Percentiles rank a stretch among this genome's conserved stretches.
Conservation (phyloP, 2,113 vertebrate genomes). For the Sphaerodactylus townsendi region DNA sequence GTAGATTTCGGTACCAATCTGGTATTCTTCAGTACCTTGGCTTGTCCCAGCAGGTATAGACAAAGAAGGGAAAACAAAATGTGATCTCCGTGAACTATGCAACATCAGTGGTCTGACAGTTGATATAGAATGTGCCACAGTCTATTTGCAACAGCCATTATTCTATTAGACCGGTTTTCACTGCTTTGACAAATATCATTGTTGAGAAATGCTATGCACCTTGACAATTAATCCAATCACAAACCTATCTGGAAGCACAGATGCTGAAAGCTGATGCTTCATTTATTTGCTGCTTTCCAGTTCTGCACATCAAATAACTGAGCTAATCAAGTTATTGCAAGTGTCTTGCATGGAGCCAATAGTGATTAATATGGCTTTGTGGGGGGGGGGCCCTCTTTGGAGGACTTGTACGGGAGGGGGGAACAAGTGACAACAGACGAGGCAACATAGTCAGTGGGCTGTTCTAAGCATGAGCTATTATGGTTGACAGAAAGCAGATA, state of each 20-base stretch:
- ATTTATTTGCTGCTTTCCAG: constrained; percentile 31
- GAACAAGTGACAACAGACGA: neutral
- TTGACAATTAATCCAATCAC: constrained; percentile 10
- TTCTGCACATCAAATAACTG: constrained; percentile 21
- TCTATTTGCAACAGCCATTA: constrained; percentile 26
- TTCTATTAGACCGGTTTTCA: constrained; percentile 22
- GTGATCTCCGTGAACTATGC: neutral
- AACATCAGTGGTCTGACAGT: neutral
- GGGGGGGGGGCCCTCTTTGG: constrained; percentile 5
- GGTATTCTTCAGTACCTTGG: neutral
- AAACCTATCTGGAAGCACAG: neutral
- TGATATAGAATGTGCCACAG: neutral
- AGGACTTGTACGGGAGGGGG: neutral
- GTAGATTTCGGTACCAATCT: neutral
- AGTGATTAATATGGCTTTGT: constrained; percentile 28
- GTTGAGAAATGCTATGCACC: neutral
- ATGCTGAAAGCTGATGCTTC: neutral
- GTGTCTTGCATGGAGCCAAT: neutral
- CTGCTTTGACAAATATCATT: neutral
- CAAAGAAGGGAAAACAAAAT: neutral
- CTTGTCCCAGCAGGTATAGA: neutral
- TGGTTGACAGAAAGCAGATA: neutral
- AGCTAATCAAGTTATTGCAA: constrained; percentile 12
- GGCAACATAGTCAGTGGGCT: neutral
- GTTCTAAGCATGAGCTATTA: neutral